Evolutionary conservation across 2,113 vertebrate genomes (phyloP).

Genomic region (Lagopus leucura): DNA sequence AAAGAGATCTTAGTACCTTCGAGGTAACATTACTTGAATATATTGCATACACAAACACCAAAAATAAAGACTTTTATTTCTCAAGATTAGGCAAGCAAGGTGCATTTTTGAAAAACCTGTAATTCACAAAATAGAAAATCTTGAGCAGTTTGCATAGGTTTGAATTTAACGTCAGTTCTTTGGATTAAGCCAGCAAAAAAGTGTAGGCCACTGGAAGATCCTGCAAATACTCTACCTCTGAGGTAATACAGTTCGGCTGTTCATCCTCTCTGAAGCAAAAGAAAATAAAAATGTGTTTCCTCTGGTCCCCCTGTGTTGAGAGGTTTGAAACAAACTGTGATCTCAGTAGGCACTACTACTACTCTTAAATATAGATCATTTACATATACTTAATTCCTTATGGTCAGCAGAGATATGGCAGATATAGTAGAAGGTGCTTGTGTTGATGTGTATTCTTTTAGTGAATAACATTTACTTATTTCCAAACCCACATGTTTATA

Average conservation of each 20-base stretch:
- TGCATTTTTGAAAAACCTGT: neutral
- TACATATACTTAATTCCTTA: neutral
- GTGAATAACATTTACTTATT: neutral
- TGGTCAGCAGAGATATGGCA: neutral
- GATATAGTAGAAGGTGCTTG: neutral
- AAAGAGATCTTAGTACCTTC: neutral
- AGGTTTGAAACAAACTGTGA: neutral
- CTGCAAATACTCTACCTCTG: neutral
- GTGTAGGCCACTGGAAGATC: neutral
- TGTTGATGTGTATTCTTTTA: neutral
- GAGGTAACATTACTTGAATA: neutral
- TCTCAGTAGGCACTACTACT: neutral
- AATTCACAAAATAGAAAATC: neutral
- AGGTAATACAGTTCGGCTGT: neutral
- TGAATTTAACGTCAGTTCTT: neutral
- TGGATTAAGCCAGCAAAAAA: neutral
- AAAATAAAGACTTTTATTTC: neutral
- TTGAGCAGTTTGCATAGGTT: neutral
- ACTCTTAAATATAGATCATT: neutral
- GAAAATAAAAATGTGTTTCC: neutral
- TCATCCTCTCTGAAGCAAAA: neutral
- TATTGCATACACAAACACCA: neutral
- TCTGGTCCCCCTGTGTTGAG: neutral
- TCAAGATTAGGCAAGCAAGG: neutral
- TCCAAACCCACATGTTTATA: neutral